Evolutionary conservation across 2,113 vertebrate species (phyloP), one percentile per base, ranked within the genome.

Genomic region (Pelmatolapia mariae): DNA sequence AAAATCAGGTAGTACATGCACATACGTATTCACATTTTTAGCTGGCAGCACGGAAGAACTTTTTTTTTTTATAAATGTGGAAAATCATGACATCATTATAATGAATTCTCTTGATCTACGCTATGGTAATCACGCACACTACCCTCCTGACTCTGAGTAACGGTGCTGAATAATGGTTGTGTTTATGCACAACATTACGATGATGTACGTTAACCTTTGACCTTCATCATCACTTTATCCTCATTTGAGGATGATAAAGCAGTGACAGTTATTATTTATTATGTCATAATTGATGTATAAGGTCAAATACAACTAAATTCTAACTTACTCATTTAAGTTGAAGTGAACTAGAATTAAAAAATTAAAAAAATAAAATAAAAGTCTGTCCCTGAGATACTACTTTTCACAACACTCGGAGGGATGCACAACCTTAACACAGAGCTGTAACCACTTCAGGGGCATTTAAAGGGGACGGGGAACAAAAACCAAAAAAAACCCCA

Each of bases 401-500:
- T 59, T 73, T 45, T 73, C 13, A 45, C 22, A 19, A 29, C 24
- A 47, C 40, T 29, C 26, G 2, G 9, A 47, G 24, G 22, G 2
- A 29, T 16, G 5, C 15, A 47, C 40, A 76, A 73, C 66, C 38
- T 45, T 24, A 45, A 26, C 66, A 71, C 2, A 43, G 12, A 71
- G 8, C 22, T 76, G 24, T 18, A 47, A 10, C 68, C 40, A 47
- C 40, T 45, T 24, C 68, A 18, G 36, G 22, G 22, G n/a, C 4
- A 45, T 73, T 68, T 73, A 3, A 45, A 76, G 15, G 18, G 29
- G 9, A 63, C 1, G 1, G 59, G 31, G 31, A 11, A 63, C 9
- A 71, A 16, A 71, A 10, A 4, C 1, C 15, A 2, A 56, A 56
- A 63, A 4, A 1, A 0, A 53, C 19, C 3, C 6, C 36, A 68